Evolutionary conservation across 2,888 invertebrate species (phyloP).

Genomic region (Nephrocerus scutellatus): DNA sequence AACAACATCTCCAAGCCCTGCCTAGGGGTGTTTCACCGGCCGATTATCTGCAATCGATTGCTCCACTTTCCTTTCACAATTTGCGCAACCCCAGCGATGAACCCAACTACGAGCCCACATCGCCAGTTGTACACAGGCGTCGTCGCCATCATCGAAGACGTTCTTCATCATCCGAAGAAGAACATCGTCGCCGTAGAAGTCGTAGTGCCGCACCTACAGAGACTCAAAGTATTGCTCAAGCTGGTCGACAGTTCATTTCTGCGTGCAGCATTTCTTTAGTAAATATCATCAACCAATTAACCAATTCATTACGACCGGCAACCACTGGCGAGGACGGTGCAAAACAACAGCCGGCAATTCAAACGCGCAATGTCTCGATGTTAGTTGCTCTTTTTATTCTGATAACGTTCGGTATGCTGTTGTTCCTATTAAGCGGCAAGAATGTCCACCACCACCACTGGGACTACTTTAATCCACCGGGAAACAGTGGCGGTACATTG

Average conservation of each 20-base stretch:
- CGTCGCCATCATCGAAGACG: conserved; percentile 50
- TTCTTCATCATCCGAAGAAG: conserved; percentile 53
- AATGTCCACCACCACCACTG: conserved; percentile 77
- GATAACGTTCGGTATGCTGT: conserved; percentile 67
- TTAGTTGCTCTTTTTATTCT: conserved; percentile 72
- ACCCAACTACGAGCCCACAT: conserved; percentile 40
- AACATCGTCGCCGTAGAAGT: conserved; percentile 46
- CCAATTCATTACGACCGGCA: conserved; percentile 54
- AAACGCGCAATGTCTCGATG: conserved; percentile 62
- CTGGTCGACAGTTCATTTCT: conserved; percentile 62
- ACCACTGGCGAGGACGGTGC: conserved; percentile 48
- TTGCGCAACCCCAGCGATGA: conserved; percentile 45
- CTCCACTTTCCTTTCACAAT: conserved; percentile 50
- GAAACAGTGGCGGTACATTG: conserved; percentile 48
- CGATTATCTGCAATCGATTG: conserved; percentile 52
- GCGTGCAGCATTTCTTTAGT: conserved; percentile 62
- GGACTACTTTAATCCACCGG: conserved; percentile 83
- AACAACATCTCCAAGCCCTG: conserved; percentile 30
- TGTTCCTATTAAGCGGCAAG: conserved; percentile 66
- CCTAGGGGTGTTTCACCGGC: conserved; percentile 18
- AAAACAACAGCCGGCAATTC: conserved; percentile 25
- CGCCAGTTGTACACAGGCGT: conserved; percentile 49
- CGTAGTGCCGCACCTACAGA: too few relatives aligned
- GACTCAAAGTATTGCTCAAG: conserved; percentile 58
- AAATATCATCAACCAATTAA: conserved; percentile 61